Evolutionary conservation across 2,797 vertebrate species (phyloP).

Genomic region (Gymnocypris eckloni): DNA sequence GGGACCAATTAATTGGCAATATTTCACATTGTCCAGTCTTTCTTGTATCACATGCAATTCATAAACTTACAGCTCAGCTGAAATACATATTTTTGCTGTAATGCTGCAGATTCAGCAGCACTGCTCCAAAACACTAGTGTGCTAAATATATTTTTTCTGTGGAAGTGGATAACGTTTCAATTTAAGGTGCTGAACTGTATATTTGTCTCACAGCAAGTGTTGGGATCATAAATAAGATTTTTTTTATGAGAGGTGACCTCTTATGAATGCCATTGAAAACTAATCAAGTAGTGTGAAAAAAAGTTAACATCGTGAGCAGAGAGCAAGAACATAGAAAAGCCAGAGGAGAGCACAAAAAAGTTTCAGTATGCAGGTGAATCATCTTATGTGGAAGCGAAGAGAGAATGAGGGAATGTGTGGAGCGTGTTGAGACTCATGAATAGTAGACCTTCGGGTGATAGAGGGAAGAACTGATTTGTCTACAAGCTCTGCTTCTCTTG

Average conservation of each 20-base stretch:
- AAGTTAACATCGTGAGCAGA: slow-evolving; percentile 19
- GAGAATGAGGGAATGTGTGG: slow-evolving; percentile 6
- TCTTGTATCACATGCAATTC: background rate
- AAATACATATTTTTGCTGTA: background rate
- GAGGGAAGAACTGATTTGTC: slow-evolving; percentile 72
- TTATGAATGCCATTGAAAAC: slow-evolving; percentile 43
- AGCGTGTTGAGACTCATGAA: slow-evolving; percentile 66
- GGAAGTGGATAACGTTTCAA: slow-evolving; percentile 37
- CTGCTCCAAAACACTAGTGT: background rate
- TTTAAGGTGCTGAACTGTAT: slow-evolving; percentile 39
- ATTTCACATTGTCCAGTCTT: background rate
- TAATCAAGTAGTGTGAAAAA: slow-evolving; percentile 15
- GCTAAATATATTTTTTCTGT: slow-evolving; percentile 31
- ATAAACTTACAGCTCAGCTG: background rate
- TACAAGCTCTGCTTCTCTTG: slow-evolving; percentile 62
- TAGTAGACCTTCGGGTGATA: slow-evolving; percentile 56
- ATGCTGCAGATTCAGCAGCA: background rate
- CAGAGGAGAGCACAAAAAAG: slow-evolving; percentile 3
- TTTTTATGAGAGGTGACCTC: slow-evolving; percentile 51
- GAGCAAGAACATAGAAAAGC: slow-evolving; percentile 40
- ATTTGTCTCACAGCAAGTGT: slow-evolving; percentile 37
- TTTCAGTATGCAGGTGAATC: slow-evolving; percentile 13
- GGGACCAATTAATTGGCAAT: background rate
- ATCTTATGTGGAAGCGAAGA: background rate
- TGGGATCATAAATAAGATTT: slow-evolving; percentile 55